Percentiles rank a stretch among this genome's conserved stretches.
Evolutionary conservation across 2,797 vertebrate genomes (phyloP).

Genomic region (Muscicapa comitata): DNA sequence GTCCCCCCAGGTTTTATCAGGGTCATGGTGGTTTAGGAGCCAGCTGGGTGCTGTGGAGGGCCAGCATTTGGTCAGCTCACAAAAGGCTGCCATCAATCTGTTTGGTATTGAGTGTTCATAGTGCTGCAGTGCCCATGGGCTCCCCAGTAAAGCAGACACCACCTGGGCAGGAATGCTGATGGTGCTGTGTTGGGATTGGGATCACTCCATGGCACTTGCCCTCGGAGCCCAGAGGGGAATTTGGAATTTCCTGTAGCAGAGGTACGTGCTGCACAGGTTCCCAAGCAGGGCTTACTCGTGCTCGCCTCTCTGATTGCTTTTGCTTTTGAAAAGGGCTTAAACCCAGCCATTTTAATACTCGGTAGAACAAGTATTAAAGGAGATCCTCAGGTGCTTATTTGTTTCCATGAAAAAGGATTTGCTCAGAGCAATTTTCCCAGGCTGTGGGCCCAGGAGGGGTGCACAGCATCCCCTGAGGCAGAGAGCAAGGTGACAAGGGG

Average conservation of each 20-base stretch:
- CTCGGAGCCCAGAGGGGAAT: not conserved
- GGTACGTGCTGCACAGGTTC: not conserved
- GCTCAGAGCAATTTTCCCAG: not conserved
- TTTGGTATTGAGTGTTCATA: fast-evolving
- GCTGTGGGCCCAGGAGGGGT: not conserved
- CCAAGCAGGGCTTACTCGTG: not conserved
- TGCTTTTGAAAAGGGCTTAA: slow-evolving; percentile 2
- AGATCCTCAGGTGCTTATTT: not conserved
- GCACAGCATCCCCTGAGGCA: not conserved
- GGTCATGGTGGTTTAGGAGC: not conserved
- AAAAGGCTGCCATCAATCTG: not conserved
- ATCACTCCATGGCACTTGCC: fast-evolving
- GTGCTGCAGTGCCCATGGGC: fast-evolving
- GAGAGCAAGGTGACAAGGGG: not conserved
- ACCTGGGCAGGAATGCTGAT: not conserved
- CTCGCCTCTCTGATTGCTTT: not conserved
- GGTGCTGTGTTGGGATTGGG: fast-evolving
- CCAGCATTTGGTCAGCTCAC: not conserved
- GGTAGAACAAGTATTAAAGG: not conserved
- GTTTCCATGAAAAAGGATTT: slow-evolving; percentile 19
- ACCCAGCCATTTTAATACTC: not conserved
- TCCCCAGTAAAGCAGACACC: fast-evolving
- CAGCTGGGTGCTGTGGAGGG: not conserved
- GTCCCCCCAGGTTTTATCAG: fast-evolving
- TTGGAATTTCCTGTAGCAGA: not conserved